A percentile compares a stretch with the other conserved stretches of the same genome.
Evolutionary conservation across 2,113 vertebrate species (phyloP).

Genomic region (Centropristis striata): DNA sequence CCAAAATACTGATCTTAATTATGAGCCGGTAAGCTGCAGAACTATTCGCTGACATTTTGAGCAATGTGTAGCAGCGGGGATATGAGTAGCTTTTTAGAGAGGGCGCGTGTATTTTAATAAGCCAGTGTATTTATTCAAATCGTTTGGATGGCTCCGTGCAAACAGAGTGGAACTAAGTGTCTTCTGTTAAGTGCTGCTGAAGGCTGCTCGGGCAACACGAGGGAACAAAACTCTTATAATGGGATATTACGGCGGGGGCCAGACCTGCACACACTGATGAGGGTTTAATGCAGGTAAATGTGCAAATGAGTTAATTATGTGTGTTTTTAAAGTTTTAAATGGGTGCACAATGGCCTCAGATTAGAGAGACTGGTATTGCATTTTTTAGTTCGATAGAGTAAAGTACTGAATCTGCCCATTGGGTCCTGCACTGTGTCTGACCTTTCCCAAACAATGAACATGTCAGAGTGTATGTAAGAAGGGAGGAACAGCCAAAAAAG

Average conservation of each 20-base stretch:
- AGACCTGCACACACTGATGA: constrained; percentile 4
- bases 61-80: constrained; percentile 60
- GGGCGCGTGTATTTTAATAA: constrained; percentile 61
- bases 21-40: constrained; percentile 38
- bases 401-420: neutral
- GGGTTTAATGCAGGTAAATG: constrained; percentile 18
- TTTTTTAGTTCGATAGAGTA: no score
- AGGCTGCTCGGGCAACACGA: constrained; percentile 28
- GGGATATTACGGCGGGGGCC: neutral
- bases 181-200: constrained; percentile 29
- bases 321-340: constrained; percentile 11
- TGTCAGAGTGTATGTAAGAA: neutral
- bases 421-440: no score
- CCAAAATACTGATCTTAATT: constrained; percentile 30
- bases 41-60: constrained; percentile 51
- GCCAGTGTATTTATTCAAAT: constrained; percentile 47
- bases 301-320: constrained; percentile 11
- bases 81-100: constrained; percentile 47
- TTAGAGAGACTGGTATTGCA: neutral
- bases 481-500: neutral
- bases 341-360: neutral
- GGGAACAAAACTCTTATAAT: constrained; percentile 22
- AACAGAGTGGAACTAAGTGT: constrained; percentile 49
- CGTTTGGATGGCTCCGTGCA: constrained; percentile 20
- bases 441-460: neutral